A percentile compares a stretch with the other conserved stretches of the same genome.
Conservation (phyloP, 1,140 invertebrate genomes). For the Cyrtorhinus lividipennis region DNA sequence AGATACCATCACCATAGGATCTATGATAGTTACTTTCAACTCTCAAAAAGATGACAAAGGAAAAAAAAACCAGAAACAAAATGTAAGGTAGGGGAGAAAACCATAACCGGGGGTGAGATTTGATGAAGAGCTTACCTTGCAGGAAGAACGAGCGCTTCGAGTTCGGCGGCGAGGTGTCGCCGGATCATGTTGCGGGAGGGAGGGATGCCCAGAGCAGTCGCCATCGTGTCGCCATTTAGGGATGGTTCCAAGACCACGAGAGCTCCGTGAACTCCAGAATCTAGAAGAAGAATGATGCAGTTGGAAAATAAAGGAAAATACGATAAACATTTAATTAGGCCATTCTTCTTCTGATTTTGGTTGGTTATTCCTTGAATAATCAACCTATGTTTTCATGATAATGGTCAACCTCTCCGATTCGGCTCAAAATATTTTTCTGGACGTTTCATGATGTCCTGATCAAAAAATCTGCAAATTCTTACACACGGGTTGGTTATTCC, state of each 20-base stretch:
- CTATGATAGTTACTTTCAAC: neutral
- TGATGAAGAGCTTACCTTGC: constrained; percentile 54
- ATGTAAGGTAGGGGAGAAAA: neutral
- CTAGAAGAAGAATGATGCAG: constrained; percentile 34
- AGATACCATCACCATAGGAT: constrained; percentile 1
- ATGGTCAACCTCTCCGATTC: too few relatives aligned
- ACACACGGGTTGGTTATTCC: too few relatives aligned
- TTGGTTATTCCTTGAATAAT: too few relatives aligned
- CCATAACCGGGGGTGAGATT: neutral
- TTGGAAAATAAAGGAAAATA: constrained; percentile 10
- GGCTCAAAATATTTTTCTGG: too few relatives aligned
- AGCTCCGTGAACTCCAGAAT: constrained; percentile 85
- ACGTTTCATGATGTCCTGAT: too few relatives aligned
- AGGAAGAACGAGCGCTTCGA: constrained; percentile 75
- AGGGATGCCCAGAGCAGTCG: constrained; percentile 79
- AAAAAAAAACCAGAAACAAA: too few relatives aligned
- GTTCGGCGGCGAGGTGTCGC: constrained; percentile 74
- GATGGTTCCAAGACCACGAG: constrained; percentile 82
- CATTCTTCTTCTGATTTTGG: too few relatives aligned
- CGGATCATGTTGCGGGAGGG: constrained; percentile 85
- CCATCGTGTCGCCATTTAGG: constrained; percentile 87
- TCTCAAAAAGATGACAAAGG: neutral
- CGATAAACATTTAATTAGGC: too few relatives aligned
- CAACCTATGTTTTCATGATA: too few relatives aligned
- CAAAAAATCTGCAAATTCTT: too few relatives aligned